A percentile compares a stretch with the other conserved stretches of the same genome.
These are phyloP conservation scores for Drosophila kikkawai DNA, from an alignment of 1,140 invertebrate genomes.

Conservation along the genomic window DNA sequence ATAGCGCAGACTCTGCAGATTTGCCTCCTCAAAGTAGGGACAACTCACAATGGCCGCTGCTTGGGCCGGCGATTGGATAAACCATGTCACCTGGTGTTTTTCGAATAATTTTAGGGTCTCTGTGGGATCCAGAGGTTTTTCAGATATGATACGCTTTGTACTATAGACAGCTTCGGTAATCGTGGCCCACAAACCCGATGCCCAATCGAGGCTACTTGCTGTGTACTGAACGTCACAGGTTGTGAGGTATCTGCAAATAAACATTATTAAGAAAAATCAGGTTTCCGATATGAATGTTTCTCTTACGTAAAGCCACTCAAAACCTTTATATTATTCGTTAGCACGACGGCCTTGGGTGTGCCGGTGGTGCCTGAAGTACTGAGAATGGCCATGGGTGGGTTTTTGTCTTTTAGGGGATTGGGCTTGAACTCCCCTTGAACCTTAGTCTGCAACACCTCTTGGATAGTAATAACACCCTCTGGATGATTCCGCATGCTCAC, in stretches of 20 bases:
- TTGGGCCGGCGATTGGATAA: neutral
- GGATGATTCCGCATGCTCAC: slow-evolving; percentile 29
- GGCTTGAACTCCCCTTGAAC: slow-evolving; percentile 15
- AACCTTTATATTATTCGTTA: slow-evolving; percentile 86
- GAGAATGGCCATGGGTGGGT: slow-evolving; percentile 67
- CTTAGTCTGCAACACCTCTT: slow-evolving; percentile 6
- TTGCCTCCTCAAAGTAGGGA: neutral
- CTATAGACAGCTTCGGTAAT: slow-evolving; percentile 2
- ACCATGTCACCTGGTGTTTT: neutral
- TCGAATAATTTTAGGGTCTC: neutral
- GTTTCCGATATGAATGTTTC: neutral
- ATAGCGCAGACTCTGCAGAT: neutral
- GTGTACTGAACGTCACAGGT: slow-evolving; percentile 15
- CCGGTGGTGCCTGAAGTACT: slow-evolving; percentile 91
- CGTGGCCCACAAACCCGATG: neutral
- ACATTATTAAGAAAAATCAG: neutral
- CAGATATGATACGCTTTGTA: slow-evolving; percentile 16
- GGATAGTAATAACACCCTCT: slow-evolving; percentile 1
- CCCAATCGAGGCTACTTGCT: slow-evolving; percentile 37
- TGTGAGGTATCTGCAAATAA: neutral
- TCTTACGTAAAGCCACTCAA: neutral
- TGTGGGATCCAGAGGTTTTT: neutral
- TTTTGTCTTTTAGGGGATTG: neutral
- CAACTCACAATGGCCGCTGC: neutral
- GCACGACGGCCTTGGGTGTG: slow-evolving; percentile 90